These are phyloP conservation scores for Mesaphorura yosii DNA, from an alignment of 1,140 invertebrate genomes.

Conservation along the genomic window DNA sequence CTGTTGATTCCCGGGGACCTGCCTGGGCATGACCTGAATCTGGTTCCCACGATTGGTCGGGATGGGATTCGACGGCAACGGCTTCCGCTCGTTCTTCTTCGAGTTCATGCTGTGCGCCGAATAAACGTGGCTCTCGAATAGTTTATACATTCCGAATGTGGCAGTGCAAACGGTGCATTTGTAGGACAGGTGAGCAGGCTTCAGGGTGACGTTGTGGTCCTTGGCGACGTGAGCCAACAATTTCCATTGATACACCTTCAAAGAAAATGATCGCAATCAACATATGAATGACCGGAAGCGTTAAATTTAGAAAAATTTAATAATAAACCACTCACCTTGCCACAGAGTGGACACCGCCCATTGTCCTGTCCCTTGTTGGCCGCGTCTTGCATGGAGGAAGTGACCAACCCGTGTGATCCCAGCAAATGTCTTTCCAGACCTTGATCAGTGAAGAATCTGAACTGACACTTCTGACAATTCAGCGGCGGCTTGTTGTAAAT, in stretches of 20 bases:
- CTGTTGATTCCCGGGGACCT: constrained; percentile 18
- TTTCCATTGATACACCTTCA: constrained; percentile 82
- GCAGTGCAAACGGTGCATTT: constrained; percentile 90
- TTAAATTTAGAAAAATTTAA: constrained; percentile 1
- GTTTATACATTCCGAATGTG: constrained; percentile 87
- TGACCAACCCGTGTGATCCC: constrained; percentile 84
- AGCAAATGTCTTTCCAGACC: constrained; percentile 83
- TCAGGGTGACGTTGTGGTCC: constrained; percentile 78
- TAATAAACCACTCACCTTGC: constrained; percentile 58
- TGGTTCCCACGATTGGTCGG: constrained; percentile 17
- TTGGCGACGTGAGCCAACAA: constrained; percentile 76
- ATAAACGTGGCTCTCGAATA: constrained; percentile 88
- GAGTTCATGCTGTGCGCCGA: constrained; percentile 77
- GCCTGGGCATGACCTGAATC: constrained; percentile 28
- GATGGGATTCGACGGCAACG: constrained; percentile 4
- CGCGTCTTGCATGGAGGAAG: constrained; percentile 80
- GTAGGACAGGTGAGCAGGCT: constrained; percentile 82
- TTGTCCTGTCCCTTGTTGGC: constrained; percentile 89
- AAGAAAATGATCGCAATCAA: constrained; percentile 21
- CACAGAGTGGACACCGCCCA: constrained; percentile 83
- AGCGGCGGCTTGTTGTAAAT: constrained; percentile 84
- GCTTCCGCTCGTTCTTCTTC: constrained; percentile 54
- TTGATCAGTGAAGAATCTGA: constrained; percentile 70
- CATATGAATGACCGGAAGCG: not conserved
- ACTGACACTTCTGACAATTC: constrained; percentile 93